These are phyloP conservation scores for Anolis sagrei DNA, from an alignment of 2,113 vertebrate species.

Conservation along the genomic window DNA sequence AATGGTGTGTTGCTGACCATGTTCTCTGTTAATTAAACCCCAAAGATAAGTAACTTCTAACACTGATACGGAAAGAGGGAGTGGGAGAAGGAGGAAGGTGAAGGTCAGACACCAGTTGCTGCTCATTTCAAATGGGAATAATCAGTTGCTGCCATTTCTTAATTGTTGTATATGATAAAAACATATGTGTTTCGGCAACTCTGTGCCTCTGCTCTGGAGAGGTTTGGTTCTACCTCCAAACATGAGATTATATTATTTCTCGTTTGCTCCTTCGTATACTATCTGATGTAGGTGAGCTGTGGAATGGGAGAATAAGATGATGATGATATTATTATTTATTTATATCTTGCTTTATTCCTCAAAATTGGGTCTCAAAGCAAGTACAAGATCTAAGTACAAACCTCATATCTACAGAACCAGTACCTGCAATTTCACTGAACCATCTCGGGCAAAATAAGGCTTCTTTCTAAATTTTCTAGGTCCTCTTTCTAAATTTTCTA, in stretches of 20 bases:
- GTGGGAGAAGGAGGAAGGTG: accelerated
- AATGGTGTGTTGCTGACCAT: neutral
- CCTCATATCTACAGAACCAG: too few relatives aligned
- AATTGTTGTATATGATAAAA: neutral
- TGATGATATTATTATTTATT: too few relatives aligned
- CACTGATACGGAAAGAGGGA: accelerated
- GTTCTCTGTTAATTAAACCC: slow-evolving; percentile 32
- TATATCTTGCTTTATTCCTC: too few relatives aligned
- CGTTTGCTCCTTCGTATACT: neutral
- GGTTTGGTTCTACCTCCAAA: neutral
- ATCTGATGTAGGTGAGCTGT: too few relatives aligned
- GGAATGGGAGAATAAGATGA: too few relatives aligned
- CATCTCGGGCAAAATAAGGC: too few relatives aligned
- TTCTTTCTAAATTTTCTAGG: too few relatives aligned
- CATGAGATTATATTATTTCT: too few relatives aligned
- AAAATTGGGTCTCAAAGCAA: too few relatives aligned
- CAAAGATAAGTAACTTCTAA: slow-evolving; percentile 11
- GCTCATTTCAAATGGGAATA: neutral
- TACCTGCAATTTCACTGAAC: too few relatives aligned
- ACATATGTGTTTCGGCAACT: neutral
- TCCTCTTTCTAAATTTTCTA: too few relatives aligned
- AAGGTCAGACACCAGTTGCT: neutral
- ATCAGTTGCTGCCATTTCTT: accelerated
- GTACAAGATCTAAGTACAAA: too few relatives aligned
- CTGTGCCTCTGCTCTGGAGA: neutral